Conservation (phyloP, 2,888 invertebrate species). For the Eupithecia centaureata region DNA sequence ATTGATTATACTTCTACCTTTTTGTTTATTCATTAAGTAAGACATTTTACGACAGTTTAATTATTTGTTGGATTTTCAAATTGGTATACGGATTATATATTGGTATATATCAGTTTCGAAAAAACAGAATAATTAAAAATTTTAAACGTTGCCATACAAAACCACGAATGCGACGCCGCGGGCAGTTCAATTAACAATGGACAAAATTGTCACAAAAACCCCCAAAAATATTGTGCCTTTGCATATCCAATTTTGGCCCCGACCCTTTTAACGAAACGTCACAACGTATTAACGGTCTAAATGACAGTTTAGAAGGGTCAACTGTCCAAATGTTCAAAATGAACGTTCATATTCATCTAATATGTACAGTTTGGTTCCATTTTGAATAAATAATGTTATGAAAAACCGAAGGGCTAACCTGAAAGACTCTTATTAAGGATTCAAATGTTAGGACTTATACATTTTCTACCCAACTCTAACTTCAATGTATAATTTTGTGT, state of each 20-base stretch:
- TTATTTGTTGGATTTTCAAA: too few relatives aligned
- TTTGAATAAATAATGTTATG: background rate
- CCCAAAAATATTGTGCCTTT: background rate
- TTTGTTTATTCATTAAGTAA: too few relatives aligned
- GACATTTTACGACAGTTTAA: too few relatives aligned
- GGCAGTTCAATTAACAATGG: background rate
- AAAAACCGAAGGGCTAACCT: background rate
- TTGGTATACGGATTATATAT: too few relatives aligned
- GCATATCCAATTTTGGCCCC: background rate
- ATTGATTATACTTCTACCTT: too few relatives aligned
- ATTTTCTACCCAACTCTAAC: background rate
- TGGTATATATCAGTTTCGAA: too few relatives aligned
- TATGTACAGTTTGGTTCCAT: background rate
- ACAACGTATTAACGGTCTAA: conserved; percentile 10
- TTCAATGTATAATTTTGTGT: too few relatives aligned
- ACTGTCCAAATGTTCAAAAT: background rate
- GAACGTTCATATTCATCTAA: background rate
- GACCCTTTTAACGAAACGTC: conserved; percentile 9
- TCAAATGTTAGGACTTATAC: background rate
- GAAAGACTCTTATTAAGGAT: background rate
- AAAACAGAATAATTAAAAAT: too few relatives aligned
- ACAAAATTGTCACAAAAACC: background rate
- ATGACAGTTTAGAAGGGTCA: conserved; percentile 13
- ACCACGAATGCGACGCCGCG: too few relatives aligned
- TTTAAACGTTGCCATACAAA: too few relatives aligned